Conservation (phyloP, 2,113 vertebrate species). For the Alectura lathami region DNA sequence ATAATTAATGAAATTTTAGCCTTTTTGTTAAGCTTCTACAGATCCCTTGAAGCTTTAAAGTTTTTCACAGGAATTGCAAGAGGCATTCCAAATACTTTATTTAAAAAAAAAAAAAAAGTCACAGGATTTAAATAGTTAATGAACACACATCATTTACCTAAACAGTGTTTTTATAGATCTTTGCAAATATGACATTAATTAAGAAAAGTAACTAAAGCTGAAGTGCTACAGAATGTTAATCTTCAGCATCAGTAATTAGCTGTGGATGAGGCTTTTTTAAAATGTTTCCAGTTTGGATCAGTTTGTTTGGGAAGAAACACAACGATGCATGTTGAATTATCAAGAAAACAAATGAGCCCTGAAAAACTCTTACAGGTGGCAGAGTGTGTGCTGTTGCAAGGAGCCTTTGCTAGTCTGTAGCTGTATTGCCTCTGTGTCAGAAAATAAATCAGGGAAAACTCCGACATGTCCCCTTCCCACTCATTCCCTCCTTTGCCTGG, state of each 20-base stretch:
- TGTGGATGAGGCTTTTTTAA: constrained; percentile 37
- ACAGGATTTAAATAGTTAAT: constrained; percentile 42
- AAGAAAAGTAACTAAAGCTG: constrained; percentile 66
- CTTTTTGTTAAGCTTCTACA: neutral
- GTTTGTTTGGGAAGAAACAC: constrained; percentile 62
- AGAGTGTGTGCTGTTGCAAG: neutral
- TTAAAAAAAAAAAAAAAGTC: neutral
- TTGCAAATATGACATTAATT: constrained; percentile 72
- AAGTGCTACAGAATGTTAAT: constrained; percentile 67
- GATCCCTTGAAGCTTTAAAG: neutral
- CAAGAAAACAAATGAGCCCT: constrained; percentile 24
- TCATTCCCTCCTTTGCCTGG: accelerated
- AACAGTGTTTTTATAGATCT: constrained; percentile 68
- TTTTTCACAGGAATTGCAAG: neutral
- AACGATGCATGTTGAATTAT: constrained; percentile 34
- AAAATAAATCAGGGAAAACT: neutral
- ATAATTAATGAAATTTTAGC: neutral
- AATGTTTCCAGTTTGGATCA: constrained; percentile 55
- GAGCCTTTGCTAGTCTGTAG: neutral
- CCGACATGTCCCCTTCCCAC: neutral
- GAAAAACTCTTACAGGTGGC: neutral
- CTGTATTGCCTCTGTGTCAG: neutral
- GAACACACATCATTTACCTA: constrained; percentile 57
- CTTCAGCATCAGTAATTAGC: constrained; percentile 62
- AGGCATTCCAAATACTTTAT: neutral